A percentile compares a stretch with the other conserved stretches of the same genome.
Conservation (phyloP, 1,140 invertebrate species). For the Apolygus lucorum region DNA sequence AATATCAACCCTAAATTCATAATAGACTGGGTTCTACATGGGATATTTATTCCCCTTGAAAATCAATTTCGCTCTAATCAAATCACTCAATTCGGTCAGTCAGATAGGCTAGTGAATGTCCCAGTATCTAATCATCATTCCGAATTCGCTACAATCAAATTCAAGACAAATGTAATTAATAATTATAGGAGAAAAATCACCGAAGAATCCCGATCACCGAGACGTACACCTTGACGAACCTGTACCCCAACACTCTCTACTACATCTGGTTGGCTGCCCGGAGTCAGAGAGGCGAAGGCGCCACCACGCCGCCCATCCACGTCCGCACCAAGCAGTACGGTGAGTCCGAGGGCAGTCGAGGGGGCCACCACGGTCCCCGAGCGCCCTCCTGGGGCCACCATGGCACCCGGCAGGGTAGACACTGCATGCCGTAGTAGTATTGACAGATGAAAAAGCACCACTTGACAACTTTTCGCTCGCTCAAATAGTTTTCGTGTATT, state of each 20-base stretch:
- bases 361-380: slow-evolving; percentile 22
- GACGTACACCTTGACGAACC: slow-evolving; percentile 71
- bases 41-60: too few relatives aligned
- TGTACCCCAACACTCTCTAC: slow-evolving; percentile 93
- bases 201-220: slow-evolving; percentile 69
- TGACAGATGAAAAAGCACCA: slow-evolving; percentile 5
- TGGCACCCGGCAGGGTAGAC: background rate
- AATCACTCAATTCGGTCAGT: too few relatives aligned
- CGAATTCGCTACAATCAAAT: too few relatives aligned
- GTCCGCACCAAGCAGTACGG: slow-evolving; percentile 93
- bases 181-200: slow-evolving; percentile 57
- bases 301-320: slow-evolving; percentile 85
- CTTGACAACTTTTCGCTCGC: slow-evolving; percentile 10
- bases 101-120: too few relatives aligned
- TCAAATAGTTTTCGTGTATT: too few relatives aligned
- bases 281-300: slow-evolving; percentile 84
- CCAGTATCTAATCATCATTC: too few relatives aligned
- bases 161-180: too few relatives aligned
- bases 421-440: slow-evolving; percentile 2
- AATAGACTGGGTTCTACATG: too few relatives aligned
- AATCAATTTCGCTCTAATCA: too few relatives aligned
- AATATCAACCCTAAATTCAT: too few relatives aligned
- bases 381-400: background rate
- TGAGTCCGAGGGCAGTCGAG: slow-evolving; percentile 51
- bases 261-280: slow-evolving; percentile 91